These are phyloP conservation scores for Epiblema foenella DNA, from an alignment of 2,888 invertebrate species.

Conservation along the genomic window DNA sequence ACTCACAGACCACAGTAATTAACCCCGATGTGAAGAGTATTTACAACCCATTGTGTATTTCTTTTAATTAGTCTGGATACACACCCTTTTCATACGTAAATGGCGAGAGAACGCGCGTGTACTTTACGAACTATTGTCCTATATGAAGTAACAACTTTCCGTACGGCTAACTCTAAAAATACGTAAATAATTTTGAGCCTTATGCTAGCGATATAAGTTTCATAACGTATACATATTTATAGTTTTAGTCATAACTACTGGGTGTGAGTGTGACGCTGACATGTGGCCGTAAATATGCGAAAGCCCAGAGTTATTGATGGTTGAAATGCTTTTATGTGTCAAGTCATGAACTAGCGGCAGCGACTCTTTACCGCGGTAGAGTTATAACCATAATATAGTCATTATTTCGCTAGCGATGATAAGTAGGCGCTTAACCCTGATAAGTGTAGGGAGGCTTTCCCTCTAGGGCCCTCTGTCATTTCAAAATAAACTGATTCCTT, in stretches of 20 bases:
- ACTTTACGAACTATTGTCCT: constrained; percentile 29
- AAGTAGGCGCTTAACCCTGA: no score
- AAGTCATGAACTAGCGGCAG: neutral
- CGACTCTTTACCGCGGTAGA: no score
- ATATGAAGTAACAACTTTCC: constrained; percentile 15
- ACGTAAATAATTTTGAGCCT: neutral
- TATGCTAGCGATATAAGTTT: neutral
- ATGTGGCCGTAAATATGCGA: constrained; percentile 6
- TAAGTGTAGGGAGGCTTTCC: no score
- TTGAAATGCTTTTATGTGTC: neutral
- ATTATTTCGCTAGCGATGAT: no score
- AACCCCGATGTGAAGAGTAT: constrained; percentile 25
- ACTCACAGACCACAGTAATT: constrained; percentile 22
- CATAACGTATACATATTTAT: neutral
- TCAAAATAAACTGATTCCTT: no score
- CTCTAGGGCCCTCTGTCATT: no score
- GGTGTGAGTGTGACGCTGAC: constrained; percentile 15
- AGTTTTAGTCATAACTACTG: no score
- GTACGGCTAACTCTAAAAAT: neutral
- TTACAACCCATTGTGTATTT: constrained; percentile 12
- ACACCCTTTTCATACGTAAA: constrained; percentile 33
- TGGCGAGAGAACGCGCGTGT: constrained; percentile 33
- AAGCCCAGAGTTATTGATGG: constrained; percentile 9
- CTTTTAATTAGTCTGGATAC: constrained; percentile 3
- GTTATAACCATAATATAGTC: no score